Conservation (phyloP, 2,888 invertebrate species). For the Oxyscelio sp. region DNA sequence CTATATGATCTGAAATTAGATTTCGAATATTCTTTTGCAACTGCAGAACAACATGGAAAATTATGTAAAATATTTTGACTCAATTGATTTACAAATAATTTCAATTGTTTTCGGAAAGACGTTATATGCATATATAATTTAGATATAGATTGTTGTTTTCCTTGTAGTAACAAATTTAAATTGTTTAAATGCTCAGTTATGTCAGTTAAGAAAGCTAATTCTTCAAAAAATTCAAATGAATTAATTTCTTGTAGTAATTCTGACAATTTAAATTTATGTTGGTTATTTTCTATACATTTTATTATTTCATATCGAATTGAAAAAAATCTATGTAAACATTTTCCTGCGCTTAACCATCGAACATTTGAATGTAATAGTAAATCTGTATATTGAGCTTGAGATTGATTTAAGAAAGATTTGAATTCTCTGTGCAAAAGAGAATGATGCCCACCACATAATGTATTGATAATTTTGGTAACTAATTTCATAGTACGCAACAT, state of each 20-base stretch:
- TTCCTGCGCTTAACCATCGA: conserved; percentile 1
- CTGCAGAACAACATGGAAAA: not conserved
- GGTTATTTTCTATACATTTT: not conserved
- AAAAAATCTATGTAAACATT: not conserved
- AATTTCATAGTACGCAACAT: not conserved
- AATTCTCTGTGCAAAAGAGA: not conserved
- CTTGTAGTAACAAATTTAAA: conserved; percentile 27
- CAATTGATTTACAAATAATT: not conserved
- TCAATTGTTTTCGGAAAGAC: conserved; percentile 1
- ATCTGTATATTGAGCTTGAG: not conserved
- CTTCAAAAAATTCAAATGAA: not conserved
- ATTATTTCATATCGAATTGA: too few relatives aligned
- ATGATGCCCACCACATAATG: conserved; percentile 5
- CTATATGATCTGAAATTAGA: not conserved
- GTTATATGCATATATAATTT: conserved; percentile 15
- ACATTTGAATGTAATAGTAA: not conserved
- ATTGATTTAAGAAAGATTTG: not conserved
- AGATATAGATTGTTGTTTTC: not conserved
- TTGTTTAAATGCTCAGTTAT: conserved; percentile 5
- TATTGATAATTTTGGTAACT: conserved; percentile 18
- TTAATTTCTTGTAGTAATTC: conserved; percentile 1
- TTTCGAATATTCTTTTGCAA: not conserved
- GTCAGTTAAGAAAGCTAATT: too few relatives aligned
- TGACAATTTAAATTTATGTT: not conserved
- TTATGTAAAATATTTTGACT: not conserved